Base-by-base conservation (phyloP, 1,140 invertebrate species). In the Tetragonula clypearis region DNA sequence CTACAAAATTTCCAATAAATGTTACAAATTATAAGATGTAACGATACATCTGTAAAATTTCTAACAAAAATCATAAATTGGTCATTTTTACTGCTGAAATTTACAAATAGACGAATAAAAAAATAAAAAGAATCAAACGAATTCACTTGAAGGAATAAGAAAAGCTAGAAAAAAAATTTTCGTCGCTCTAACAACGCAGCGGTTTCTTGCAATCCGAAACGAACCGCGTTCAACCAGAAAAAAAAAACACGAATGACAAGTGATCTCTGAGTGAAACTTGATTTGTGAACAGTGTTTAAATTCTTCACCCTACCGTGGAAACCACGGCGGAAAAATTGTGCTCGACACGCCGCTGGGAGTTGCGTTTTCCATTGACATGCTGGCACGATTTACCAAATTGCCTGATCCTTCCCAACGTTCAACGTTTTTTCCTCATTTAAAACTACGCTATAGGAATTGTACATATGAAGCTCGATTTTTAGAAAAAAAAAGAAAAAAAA, bases 321-420 rank as follows among this genome's bases (percentile, higher is more conserved):
- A 73, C 35, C 21, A 17, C 2, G n/a, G 5, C 14, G 49, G 53
- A 26, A 73, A 73, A 53, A 73, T n/a, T 0, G n/a, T 35, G 5
- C 69, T 41, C 14, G 23, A 8, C 53, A n/a, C 23, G 8, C 71
- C 23, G 71, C 69, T 49, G 41, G 35, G 12, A 71, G 35, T 49
- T 23, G 21, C 21, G 21, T 2, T 30, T 14, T 77, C 35, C 75
- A 77, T 62, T 41, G 56, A 41, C 74, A 35, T 41, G 75, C 56
- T n/a, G 41, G 56, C 56, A 60, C 75, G 12, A 77, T 77, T 77
- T 41, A n/a, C 30, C 14, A 41, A 62, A 77, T 58, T 62, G 14
- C 23, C 35, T 14, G 75, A 77, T 58, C 15, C 49, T 53, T 53
- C 49, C 53, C 41, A 8, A 53, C 49, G 19, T 73, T 73, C 56